Evolutionary conservation across 1,140 invertebrate species (phyloP), one percentile per base, ranked within the genome.

Genomic region (Nixonia krombeini): DNA sequence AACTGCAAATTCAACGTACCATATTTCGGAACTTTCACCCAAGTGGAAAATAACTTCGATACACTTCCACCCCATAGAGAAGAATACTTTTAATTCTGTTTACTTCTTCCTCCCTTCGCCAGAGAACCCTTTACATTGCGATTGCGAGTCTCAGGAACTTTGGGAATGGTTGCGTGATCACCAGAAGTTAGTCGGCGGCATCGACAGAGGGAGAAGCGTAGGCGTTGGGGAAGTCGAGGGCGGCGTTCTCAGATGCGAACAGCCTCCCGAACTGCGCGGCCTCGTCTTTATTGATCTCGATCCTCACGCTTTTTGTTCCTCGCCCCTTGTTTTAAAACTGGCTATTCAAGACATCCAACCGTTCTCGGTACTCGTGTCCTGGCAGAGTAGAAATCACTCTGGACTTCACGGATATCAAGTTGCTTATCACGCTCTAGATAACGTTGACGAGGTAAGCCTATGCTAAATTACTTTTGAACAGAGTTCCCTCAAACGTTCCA

Each of bases 101-200:
- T n/a, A n/a, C n/a, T n/a, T n/a, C n/a, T n/a, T n/a, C n/a, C n/a
- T n/a, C n/a, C n/a, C n/a, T n/a, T n/a, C n/a, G n/a, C n/a, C n/a
- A 96, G 94, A 94, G 73, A 96, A 96, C 84, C 94, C 94, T 23
- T 81, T 95, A 50, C 89, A 91, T 52, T 96, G 94, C 82, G 91
- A 90, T 63, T 96, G 94, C 76, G 92, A 94, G 69, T 90, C 93
- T n/a, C 92, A 95, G 84, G 92, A 94, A 73, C 85, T 95, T 0
- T 96, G 94, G 94, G 91, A 91, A 85, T 96, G 94, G 94, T 87
- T 96, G 58, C 88, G 91, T 61, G 93, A 95, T 81, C 94, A 96
- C 85, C 89, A 91, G 64, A 93, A 94, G 73, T 76, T 89, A 58
- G 87, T 92, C 4, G 84, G 90, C 17, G 83, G 86, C 71, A 44